These are phyloP conservation scores for Microcebus lehilahytsara DNA, from an alignment of 2,113 vertebrate species.

Conservation along the genomic window DNA sequence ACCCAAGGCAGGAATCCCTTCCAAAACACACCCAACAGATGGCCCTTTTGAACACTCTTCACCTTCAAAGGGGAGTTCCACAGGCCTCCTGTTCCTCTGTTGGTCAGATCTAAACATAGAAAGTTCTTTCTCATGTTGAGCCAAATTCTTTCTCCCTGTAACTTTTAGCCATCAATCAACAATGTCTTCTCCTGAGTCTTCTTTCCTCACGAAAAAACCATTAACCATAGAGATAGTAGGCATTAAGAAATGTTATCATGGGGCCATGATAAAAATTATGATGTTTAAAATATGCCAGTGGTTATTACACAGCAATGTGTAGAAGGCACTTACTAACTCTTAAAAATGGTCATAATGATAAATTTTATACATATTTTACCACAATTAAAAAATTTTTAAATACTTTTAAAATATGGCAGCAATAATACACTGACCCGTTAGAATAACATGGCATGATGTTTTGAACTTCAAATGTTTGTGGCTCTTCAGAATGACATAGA, in stretches of 20 bases:
- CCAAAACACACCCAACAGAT: conserved; percentile 66
- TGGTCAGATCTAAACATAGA: conserved; percentile 63
- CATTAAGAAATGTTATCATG: not conserved
- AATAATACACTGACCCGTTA: not conserved
- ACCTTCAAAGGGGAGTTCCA: conserved; percentile 53
- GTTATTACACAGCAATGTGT: fast-evolving
- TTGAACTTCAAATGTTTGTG: not conserved
- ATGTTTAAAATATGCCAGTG: not conserved
- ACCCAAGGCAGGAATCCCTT: conserved; percentile 61
- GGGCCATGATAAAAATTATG: not conserved
- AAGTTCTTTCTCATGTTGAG: conserved; percentile 62
- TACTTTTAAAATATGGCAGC: not conserved
- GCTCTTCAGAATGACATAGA: not conserved
- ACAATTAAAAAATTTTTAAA: not conserved
- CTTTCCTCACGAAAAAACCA: conserved; percentile 36
- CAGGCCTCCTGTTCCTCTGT: not conserved
- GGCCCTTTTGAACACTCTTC: conserved; percentile 12
- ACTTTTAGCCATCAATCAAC: not conserved
- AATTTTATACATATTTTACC: not conserved
- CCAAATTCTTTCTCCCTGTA: conserved; percentile 42
- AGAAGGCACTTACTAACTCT: not conserved
- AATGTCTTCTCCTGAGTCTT: not conserved
- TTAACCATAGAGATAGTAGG: not conserved
- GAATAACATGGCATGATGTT: not conserved
- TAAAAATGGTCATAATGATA: not conserved